Percentiles rank a stretch among this genome's conserved stretches.
Conservation (phyloP, 2,888 invertebrate species). For the Colostygia pectinataria region DNA sequence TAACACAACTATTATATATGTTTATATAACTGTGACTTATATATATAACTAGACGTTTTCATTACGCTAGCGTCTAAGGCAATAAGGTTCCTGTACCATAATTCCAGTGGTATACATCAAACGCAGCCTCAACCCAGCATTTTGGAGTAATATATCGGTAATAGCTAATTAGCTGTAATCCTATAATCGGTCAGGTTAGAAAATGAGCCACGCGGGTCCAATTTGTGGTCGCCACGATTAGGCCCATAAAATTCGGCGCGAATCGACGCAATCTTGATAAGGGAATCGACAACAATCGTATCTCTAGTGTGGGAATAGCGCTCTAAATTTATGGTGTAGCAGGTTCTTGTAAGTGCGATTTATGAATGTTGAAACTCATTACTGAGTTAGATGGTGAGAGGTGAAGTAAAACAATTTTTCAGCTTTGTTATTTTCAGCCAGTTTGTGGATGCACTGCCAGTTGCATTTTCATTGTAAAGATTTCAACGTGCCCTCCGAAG, state of each 20-base stretch:
- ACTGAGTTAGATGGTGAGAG: neutral
- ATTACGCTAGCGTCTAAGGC: too few relatives aligned
- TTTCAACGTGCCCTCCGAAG: too few relatives aligned
- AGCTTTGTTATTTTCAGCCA: too few relatives aligned
- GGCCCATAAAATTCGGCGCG: conserved; percentile 76
- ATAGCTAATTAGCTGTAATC: conserved; percentile 81
- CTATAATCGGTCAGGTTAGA: conserved; percentile 80
- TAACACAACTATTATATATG: too few relatives aligned
- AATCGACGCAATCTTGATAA: conserved; percentile 78
- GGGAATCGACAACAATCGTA: conserved; percentile 58
- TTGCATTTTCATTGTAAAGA: too few relatives aligned
- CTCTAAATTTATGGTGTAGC: conserved; percentile 31
- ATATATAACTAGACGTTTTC: too few relatives aligned
- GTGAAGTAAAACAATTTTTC: too few relatives aligned
- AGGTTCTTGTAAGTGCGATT: conserved; percentile 6
- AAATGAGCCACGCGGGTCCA: conserved; percentile 76
- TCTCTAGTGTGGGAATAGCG: conserved; percentile 8
- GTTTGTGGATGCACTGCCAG: too few relatives aligned
- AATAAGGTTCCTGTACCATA: too few relatives aligned
- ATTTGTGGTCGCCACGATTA: conserved; percentile 76
- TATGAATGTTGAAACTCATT: conserved; percentile 2
- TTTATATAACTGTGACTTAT: too few relatives aligned
- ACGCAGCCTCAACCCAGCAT: conserved; percentile 28
- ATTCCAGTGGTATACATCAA: neutral
- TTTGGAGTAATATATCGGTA: conserved; percentile 66